Conservation (phyloP, 2,888 invertebrate genomes). For the Boloria euphrosyne region DNA sequence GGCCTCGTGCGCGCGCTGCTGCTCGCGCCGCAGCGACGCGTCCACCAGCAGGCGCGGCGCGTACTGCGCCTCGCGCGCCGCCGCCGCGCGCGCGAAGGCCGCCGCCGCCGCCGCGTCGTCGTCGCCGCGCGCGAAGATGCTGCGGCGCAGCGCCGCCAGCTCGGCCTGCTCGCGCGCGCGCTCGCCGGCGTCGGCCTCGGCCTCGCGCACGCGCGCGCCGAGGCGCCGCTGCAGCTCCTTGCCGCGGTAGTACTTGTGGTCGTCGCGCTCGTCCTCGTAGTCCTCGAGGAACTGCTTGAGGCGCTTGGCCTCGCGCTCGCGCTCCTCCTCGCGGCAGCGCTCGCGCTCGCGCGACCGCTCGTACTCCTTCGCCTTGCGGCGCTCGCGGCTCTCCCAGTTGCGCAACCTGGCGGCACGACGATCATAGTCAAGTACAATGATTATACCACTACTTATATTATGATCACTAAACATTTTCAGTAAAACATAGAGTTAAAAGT, state of each 20-base stretch:
- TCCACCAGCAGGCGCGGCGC: slow-evolving; percentile 91
- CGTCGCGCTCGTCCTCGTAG: slow-evolving; percentile 99
- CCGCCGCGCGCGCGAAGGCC: slow-evolving; percentile 67
- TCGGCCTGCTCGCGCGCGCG: slow-evolving; percentile 94
- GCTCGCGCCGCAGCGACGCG: slow-evolving; percentile 83
- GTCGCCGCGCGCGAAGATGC: slow-evolving; percentile 80
- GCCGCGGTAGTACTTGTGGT: slow-evolving; percentile 96
- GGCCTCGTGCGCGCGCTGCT: slow-evolving; percentile 83
- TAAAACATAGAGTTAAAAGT: too few species aligned
- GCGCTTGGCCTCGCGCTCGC: slow-evolving; percentile 94
- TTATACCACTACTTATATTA: too few species aligned
- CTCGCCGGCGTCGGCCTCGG: slow-evolving; percentile 95
- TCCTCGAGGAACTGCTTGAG: slow-evolving; percentile 99
- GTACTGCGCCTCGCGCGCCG: slow-evolving; percentile 89
- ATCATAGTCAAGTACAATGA: too few species aligned
- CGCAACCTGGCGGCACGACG: slow-evolving; percentile 47
- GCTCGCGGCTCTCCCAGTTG: slow-evolving; percentile 94
- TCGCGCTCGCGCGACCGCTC: slow-evolving; percentile 91
- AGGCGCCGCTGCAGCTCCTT: slow-evolving; percentile 95
- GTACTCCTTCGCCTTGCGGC: slow-evolving; percentile 94
- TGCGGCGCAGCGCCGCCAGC: slow-evolving; percentile 86
- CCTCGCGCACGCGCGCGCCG: slow-evolving; percentile 95
- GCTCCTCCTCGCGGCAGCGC: slow-evolving; percentile 90
- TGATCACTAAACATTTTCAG: too few species aligned
- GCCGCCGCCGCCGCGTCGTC: slow-evolving; percentile 54